phyloP scores from a whole-genome alignment of 2,888 invertebrate genomes.

The Metacarcinus magister region DNA sequence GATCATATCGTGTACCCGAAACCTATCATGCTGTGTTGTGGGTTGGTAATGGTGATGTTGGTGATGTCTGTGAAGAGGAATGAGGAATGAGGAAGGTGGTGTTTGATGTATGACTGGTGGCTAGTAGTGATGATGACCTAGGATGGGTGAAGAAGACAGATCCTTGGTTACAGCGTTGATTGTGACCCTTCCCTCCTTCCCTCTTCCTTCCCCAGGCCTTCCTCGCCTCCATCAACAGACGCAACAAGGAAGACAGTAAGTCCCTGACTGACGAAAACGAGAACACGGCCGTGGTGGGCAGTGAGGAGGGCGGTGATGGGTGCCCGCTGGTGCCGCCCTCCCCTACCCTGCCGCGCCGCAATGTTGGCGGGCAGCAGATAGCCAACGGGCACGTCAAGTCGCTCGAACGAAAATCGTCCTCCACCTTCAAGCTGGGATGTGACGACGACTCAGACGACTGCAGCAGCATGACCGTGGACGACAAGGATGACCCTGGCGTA shows the following conservation, averaged over 20 bases:
- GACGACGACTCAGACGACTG: slow-evolving; percentile 71
- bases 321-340: slow-evolving; percentile 62
- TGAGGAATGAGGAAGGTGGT: not conserved
- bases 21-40: not conserved
- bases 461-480: slow-evolving; percentile 74
- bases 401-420: slow-evolving; percentile 40
- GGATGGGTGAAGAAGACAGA: not conserved
- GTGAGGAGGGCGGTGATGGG: slow-evolving; percentile 71
- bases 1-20: no score
- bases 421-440: slow-evolving; percentile 67
- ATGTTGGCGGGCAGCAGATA: not conserved
- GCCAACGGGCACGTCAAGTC: slow-evolving; percentile 70
- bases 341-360: not conserved
- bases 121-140: not conserved
- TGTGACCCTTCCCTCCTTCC: not conserved
- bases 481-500: slow-evolving; percentile 78
- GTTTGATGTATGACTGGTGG: not conserved
- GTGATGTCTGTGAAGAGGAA: not conserved
- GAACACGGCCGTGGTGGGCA: slow-evolving; percentile 73
- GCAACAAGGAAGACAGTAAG: slow-evolving; percentile 72
- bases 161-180: not conserved
- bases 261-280: slow-evolving; percentile 79
- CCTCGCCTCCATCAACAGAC: slow-evolving; percentile 74
- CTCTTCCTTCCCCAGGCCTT: slow-evolving; percentile 64
- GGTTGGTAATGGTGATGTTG: not conserved